Evolutionary conservation across 1,140 invertebrate genomes (phyloP), one percentile per base, ranked within the genome.

Genomic region (Apis cerana): DNA sequence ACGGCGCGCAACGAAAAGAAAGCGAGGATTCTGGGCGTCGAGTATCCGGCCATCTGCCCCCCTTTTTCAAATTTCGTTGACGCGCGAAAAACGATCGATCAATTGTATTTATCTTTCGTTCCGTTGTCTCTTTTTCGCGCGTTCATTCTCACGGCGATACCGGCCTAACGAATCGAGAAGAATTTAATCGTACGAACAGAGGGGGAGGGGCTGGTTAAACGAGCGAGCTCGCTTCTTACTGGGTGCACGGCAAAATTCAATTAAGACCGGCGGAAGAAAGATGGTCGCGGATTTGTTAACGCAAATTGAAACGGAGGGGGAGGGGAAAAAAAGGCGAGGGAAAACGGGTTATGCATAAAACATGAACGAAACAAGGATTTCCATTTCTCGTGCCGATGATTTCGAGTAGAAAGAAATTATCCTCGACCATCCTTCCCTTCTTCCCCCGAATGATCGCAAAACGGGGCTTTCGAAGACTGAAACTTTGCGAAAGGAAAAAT

Each of bases 211-310:
- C 54, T 61, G 62, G 27, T 77, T 82, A 67, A 64, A 75, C 27
- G n/a, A 50, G 54, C 43, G 1, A 10, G 27, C 71, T 58, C 43
- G 64, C 50, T 23, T 68, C 54, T 76, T 59, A 69, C 48, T 15
- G 5, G 64, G 56, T 0, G 23, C 13, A 43, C 8, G 48, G 61
- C 33, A n/a, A 54, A 54, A 82, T 77, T 77, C 56, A 69, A 82
- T 82, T 77, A 76, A 68, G 23, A 5, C 27, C 54, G 23, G 33
- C 21, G 54, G 23, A n/a, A 15, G 61, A 27, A 13, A 50, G 21
- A 82, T 76, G 65, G 68, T 69, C 80, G 80, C 27, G 54, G 65
- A 82, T 82, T 82, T 82, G 62, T 75, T 77, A 82, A 68, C 64
- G 74, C 56, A 77, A 82, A 76, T 82, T 81, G 71, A 81, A 81